phyloP scores from a whole-genome alignment of 2,797 vertebrate genomes.

The Morus bassanus region DNA sequence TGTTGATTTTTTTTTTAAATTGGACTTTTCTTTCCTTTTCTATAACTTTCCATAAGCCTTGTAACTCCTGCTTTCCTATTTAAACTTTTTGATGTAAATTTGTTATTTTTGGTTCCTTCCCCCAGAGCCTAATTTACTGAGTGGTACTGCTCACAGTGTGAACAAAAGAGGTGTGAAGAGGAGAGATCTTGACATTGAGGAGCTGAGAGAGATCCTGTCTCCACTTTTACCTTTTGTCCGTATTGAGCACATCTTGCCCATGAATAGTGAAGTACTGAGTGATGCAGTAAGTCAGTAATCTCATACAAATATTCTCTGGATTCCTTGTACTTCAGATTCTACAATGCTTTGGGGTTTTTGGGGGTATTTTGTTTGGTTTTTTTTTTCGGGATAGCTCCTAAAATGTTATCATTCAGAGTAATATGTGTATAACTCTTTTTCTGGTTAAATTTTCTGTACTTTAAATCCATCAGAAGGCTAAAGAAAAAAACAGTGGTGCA shows the following conservation, averaged over 20 bases:
- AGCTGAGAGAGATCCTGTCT: slow-evolving; percentile 94
- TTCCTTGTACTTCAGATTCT: background rate
- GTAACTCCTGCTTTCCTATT: background rate
- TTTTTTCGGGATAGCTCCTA: background rate
- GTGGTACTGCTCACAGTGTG: slow-evolving; percentile 97
- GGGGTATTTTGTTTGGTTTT: too few relatives aligned
- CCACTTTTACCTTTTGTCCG: slow-evolving; percentile 91
- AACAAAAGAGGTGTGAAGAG: slow-evolving; percentile 97
- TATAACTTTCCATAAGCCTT: background rate
- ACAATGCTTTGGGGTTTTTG: too few relatives aligned
- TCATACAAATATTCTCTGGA: background rate
- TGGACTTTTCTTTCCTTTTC: background rate
- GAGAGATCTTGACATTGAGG: slow-evolving; percentile 94
- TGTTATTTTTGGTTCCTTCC: slow-evolving; percentile 22
- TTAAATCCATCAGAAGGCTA: background rate
- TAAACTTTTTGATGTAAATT: background rate
- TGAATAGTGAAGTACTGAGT: slow-evolving; percentile 88
- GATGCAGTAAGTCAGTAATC: slow-evolving; percentile 81
- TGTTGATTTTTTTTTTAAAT: background rate
- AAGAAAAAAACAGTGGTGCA: background rate
- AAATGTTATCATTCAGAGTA: background rate
- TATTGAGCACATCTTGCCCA: slow-evolving; percentile 94
- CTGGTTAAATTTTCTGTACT: background rate
- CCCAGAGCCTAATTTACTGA: slow-evolving; percentile 95
- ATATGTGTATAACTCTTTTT: background rate